phyloP scores from a whole-genome alignment of 2,888 invertebrate species.

The Dorcus parallelipipedus region DNA sequence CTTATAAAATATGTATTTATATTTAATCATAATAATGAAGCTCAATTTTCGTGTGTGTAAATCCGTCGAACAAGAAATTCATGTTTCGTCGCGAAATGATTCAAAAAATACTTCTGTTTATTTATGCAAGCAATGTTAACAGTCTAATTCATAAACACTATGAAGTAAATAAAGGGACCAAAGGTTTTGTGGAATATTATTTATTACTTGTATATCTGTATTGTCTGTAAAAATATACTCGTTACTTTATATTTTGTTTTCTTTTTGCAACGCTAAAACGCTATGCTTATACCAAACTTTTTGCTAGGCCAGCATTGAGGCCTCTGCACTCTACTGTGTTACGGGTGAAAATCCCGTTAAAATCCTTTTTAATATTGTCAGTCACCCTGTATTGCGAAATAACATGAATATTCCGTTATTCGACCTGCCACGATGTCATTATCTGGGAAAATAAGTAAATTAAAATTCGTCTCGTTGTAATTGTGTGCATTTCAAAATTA shows the following conservation, averaged over 20 bases:
- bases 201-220: constrained; percentile 38
- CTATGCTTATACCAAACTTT: no score
- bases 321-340: no score
- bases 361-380: no score
- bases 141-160: constrained; percentile 14
- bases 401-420: no score
- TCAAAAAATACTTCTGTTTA: constrained; percentile 8
- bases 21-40: constrained; percentile 12
- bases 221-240: constrained; percentile 20
- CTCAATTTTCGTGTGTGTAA: constrained; percentile 12
- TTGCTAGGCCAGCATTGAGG: no score
- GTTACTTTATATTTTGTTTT: constrained; percentile 9
- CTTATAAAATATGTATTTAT: constrained; percentile 16
- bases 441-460: no score
- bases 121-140: background rate
- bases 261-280: background rate
- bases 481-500: no score
- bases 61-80: constrained; percentile 13
- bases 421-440: no score
- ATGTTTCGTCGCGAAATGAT: constrained; percentile 8
- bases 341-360: no score
- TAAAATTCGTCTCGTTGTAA: no score
- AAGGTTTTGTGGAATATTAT: constrained; percentile 47
- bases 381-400: no score
- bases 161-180: constrained; percentile 39